phyloP scores from a whole-genome alignment of 1,140 invertebrate genomes.

The Araneus ventricosus region DNA sequence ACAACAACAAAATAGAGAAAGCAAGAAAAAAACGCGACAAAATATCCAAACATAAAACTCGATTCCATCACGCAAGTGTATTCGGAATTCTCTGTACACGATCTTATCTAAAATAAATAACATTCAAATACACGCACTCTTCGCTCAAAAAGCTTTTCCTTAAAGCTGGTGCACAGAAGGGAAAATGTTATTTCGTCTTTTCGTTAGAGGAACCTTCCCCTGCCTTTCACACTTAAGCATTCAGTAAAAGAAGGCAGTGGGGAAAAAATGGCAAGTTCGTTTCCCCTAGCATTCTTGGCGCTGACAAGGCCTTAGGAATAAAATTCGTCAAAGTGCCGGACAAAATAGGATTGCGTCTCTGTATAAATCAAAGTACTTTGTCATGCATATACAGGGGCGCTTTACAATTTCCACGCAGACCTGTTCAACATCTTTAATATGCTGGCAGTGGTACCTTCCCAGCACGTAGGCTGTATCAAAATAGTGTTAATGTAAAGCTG shows the following conservation, averaged over 20 bases:
- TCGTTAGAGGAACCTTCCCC: slow-evolving; percentile 29
- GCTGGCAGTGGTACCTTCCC: neutral
- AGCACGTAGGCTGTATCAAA: neutral
- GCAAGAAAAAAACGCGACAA: slow-evolving; percentile 6
- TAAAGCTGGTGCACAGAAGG: neutral
- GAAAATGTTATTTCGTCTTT: slow-evolving; percentile 64
- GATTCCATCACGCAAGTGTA: slow-evolving; percentile 47
- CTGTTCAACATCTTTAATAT: slow-evolving; percentile 7
- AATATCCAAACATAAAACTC: slow-evolving; percentile 42
- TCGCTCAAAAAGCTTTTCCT: slow-evolving; percentile 62
- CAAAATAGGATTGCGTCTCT: slow-evolving; percentile 62
- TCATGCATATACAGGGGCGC: slow-evolving; percentile 57
- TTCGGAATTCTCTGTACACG: slow-evolving; percentile 59
- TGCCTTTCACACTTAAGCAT: slow-evolving; percentile 59
- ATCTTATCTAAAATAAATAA: slow-evolving; percentile 72
- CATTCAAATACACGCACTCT: slow-evolving; percentile 55
- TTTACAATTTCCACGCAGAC: neutral
- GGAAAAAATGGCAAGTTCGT: slow-evolving; percentile 46
- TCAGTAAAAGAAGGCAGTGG: slow-evolving; percentile 36
- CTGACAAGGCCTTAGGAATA: slow-evolving; percentile 35
- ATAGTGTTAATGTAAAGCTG: slow-evolving; percentile 39
- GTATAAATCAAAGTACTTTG: slow-evolving; percentile 68
- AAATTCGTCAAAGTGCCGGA: slow-evolving; percentile 67
- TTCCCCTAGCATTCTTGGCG: slow-evolving; percentile 9
- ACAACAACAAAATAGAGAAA: neutral